Evolutionary conservation across 2,888 invertebrate species (phyloP), one percentile per base, ranked within the genome.

Genomic region (Hermaeophaga mercurialis): DNA sequence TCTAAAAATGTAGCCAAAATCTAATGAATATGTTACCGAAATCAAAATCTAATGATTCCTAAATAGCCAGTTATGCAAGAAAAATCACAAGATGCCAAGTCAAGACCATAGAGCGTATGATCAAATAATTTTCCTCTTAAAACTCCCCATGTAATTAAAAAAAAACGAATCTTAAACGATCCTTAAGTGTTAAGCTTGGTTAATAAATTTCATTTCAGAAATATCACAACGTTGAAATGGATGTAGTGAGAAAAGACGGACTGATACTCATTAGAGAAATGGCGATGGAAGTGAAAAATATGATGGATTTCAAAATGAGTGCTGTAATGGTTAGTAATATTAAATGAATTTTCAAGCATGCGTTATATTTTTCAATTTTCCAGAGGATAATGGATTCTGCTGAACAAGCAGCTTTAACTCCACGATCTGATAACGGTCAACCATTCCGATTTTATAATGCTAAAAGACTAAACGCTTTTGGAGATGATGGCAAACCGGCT

Each of bases 321-420:
- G 91, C 94, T 22, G 92, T 94, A 52, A 90, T 91, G 90, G 94
- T 94, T 79, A 87, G 86, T 82, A 12, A 17, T 18, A 33, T 46
- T 26, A 1, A 45, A 43, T 1, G 6, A 33, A 6, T 11, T 11
- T 22, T 22, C 6, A 22, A 22, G 4, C 36, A 41, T 34, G 49
- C 11, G 14, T 31, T n/a, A n/a, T n/a, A n/a, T n/a, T n/a, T n/a
- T n/a, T n/a, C n/a, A n/a, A n/a, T 22, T 14, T 68, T 79, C 15
- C 80, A 94, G 94, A 88, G 93, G 66, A 88, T 94, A 71, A 92
- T 94, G 88, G 94, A 94, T 78, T 91, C 90, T 9, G 94, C 94
- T 0, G 94, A 94, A 75, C 88, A 90, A 75, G 91, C 92, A 0
- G 92, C 93, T 0, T 83, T 91, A 11, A 85, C 91, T 9, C 85